Conservation (phyloP, 2,888 invertebrate genomes). For the Galerucella nymphaeae region DNA sequence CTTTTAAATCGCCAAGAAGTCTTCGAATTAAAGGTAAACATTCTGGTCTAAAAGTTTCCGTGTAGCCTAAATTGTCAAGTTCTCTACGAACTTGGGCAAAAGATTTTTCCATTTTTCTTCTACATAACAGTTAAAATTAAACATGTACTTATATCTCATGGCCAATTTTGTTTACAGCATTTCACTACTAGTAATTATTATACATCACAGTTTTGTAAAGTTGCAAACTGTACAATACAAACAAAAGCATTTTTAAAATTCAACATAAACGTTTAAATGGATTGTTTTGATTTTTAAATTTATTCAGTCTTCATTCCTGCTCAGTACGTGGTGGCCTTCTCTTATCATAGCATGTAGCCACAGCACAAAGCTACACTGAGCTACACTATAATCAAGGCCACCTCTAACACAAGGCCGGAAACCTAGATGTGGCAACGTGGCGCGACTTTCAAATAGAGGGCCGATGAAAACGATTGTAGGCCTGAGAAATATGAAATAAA, state of each 20-base stretch:
- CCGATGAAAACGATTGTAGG: too few species aligned
- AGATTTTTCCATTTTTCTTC: conserved; percentile 57
- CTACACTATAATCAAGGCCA: too few species aligned
- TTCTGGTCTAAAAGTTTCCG: conserved; percentile 78
- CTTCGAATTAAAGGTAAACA: conserved; percentile 84
- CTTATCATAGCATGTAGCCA: too few species aligned
- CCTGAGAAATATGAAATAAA: too few species aligned
- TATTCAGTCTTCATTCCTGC: too few species aligned
- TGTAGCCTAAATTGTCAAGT: conserved; percentile 86
- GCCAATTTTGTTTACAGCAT: neutral
- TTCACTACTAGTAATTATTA: neutral
- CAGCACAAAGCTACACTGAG: too few species aligned
- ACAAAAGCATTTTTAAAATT: neutral
- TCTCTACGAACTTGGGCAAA: conserved; percentile 69
- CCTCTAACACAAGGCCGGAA: too few species aligned
- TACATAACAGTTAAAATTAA: conserved; percentile 6
- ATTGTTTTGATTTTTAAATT: neutral
- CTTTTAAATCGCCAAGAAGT: conserved; percentile 83
- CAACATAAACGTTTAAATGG: neutral
- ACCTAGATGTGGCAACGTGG: too few species aligned
- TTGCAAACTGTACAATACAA: conserved; percentile 7
- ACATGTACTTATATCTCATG: conserved; percentile 15
- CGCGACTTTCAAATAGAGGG: too few species aligned
- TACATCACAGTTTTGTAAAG: neutral
- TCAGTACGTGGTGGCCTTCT: too few species aligned